Evolutionary conservation across 2,797 vertebrate genomes (phyloP).

Genomic region (Podarcis lilfordi): DNA sequence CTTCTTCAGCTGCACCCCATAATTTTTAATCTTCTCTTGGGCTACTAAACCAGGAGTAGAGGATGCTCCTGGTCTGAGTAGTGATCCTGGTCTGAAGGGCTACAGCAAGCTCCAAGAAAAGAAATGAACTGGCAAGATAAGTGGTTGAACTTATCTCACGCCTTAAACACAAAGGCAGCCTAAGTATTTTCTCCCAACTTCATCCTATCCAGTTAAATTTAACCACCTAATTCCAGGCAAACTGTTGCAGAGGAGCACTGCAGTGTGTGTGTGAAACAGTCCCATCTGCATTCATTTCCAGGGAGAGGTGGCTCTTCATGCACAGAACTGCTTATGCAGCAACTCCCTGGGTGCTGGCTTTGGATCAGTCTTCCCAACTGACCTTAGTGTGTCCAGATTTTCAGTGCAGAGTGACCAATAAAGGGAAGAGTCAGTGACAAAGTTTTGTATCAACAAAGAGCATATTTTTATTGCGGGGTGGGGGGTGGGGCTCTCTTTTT

Average conservation of each 20-base stretch:
- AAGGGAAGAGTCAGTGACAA: slow-evolving; percentile 2
- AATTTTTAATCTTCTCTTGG: background rate
- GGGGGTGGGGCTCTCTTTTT: slow-evolving; percentile 37
- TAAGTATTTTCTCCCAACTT: background rate
- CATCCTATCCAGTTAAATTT: background rate
- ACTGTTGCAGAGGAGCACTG: background rate
- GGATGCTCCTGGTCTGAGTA: too few relatives aligned
- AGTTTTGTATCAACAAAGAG: slow-evolving; percentile 20
- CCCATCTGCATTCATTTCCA: too few relatives aligned
- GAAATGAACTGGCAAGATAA: background rate
- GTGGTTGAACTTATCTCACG: slow-evolving; percentile 13
- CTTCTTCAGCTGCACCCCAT: background rate
- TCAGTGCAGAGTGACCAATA: slow-evolving; percentile 7
- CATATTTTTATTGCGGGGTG: slow-evolving; percentile 18
- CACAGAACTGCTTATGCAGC: background rate
- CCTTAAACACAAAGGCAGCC: slow-evolving; percentile 26
- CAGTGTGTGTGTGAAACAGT: background rate
- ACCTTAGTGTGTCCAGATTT: background rate
- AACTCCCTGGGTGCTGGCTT: background rate
- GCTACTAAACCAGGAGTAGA: background rate
- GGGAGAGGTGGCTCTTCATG: background rate
- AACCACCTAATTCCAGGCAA: too few relatives aligned
- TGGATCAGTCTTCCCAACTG: background rate
- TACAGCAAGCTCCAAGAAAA: background rate
- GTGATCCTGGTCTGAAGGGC: slow-evolving; percentile 1